Percentiles rank a stretch among this genome's conserved stretches.
phyloP scores from a whole-genome alignment of 2,113 vertebrate species.

The Sturnira hondurensis region DNA sequence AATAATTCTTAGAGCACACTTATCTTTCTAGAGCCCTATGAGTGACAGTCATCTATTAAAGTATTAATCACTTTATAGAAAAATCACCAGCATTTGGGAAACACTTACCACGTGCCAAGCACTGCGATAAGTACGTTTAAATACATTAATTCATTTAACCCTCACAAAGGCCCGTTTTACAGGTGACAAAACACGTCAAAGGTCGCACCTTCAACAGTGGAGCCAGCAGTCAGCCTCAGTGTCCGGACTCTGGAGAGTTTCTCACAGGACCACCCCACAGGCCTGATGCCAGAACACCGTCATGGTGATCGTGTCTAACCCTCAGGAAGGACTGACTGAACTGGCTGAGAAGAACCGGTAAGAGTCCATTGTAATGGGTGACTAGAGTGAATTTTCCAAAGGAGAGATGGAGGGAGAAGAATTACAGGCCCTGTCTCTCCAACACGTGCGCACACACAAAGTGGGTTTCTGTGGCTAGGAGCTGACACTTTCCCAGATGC shows the following conservation, averaged over 20 bases:
- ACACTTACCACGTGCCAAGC: background rate
- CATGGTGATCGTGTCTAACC: background rate
- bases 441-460: background rate
- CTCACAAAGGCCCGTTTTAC: background rate
- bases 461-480: background rate
- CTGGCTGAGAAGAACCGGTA: background rate
- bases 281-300: background rate
- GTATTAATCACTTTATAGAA: background rate
- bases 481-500: background rate
- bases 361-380: no score
- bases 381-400: background rate
- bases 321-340: background rate
- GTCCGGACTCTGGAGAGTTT: background rate
- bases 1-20: background rate
- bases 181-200: background rate
- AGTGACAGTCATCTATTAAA: background rate
- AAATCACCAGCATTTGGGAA: background rate
- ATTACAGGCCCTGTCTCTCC: background rate
- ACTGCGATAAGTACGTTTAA: background rate
- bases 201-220: background rate
- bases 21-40: background rate
- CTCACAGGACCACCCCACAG: background rate
- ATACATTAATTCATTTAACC: background rate
- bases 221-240: background rate
- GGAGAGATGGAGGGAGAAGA: background rate